Evolutionary conservation across 2,113 vertebrate species (phyloP).

Genomic region (Gavia stellata): DNA sequence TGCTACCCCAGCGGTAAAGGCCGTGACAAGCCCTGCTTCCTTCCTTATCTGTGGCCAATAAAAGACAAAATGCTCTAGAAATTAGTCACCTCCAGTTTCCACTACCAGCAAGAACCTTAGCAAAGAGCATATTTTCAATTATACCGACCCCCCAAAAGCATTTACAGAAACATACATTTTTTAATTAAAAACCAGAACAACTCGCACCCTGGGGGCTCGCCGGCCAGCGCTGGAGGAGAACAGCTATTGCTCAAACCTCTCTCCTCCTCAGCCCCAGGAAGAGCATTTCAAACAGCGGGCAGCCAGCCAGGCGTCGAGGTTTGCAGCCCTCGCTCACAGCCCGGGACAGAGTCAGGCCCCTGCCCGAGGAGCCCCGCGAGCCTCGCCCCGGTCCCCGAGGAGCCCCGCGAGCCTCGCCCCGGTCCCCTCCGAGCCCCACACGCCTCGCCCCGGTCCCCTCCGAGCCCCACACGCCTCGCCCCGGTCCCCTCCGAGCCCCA

Average conservation of each 20-base stretch:
- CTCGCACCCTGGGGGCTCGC: rapidly evolving
- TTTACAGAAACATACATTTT: neutral
- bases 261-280: neutral
- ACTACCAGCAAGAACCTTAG: neutral
- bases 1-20: neutral
- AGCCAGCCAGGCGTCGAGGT: too few relatives aligned
- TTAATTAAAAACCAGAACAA: neutral
- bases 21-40: neutral
- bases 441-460: too few relatives aligned
- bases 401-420: too few relatives aligned
- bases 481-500: too few relatives aligned
- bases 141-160: neutral
- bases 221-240: rapidly evolving
- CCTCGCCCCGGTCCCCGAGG: neutral
- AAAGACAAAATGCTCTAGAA: neutral
- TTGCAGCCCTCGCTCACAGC: neutral
- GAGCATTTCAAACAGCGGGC: too few relatives aligned
- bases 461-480: neutral
- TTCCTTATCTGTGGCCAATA: neutral
- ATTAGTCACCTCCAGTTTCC: neutral
- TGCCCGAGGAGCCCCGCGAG: neutral
- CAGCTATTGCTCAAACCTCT: neutral
- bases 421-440: neutral
- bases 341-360: neutral
- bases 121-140: neutral